Conservation (phyloP, 92 coral and sea anemone genomes). For the Phenganax stokvisi region DNA sequence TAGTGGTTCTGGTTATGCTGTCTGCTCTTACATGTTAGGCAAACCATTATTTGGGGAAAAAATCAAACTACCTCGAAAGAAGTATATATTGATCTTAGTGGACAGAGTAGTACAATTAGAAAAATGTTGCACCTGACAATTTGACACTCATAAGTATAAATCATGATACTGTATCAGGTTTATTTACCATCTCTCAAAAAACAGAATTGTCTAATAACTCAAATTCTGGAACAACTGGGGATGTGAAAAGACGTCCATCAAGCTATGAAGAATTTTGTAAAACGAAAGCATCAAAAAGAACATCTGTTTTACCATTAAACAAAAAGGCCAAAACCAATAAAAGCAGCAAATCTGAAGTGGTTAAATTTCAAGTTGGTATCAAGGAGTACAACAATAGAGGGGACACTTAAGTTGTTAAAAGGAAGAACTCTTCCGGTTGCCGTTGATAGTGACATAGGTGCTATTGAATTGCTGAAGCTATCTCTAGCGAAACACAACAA, state of each 20-base stretch:
- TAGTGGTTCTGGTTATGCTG: no score
- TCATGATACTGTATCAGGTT: no score
- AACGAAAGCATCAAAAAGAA: slow-evolving; percentile 11
- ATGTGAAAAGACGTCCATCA: neutral
- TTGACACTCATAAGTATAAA: no score
- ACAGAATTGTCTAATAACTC: no score
- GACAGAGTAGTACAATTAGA: no score
- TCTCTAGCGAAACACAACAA: slow-evolving; percentile 7
- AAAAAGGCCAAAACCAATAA: neutral
- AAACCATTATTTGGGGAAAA: no score
- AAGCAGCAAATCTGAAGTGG: neutral
- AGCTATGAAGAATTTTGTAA: slow-evolving; percentile 5
- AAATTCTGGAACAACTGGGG: no score
- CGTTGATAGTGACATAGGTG: neutral
- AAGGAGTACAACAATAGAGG: neutral
- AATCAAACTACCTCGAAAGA: no score
- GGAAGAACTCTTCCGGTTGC: slow-evolving; percentile 19
- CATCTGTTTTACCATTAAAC: neutral
- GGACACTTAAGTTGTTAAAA: neutral
- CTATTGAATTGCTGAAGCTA: neutral
- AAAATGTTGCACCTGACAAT: no score
- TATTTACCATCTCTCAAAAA: no score
- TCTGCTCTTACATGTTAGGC: no score
- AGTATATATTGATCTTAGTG: no score
- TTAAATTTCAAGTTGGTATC: slow-evolving; percentile 14